Base-by-base conservation (phyloP, 2,797 vertebrate genomes). In the Craterocephalus amniculus region DNA sequence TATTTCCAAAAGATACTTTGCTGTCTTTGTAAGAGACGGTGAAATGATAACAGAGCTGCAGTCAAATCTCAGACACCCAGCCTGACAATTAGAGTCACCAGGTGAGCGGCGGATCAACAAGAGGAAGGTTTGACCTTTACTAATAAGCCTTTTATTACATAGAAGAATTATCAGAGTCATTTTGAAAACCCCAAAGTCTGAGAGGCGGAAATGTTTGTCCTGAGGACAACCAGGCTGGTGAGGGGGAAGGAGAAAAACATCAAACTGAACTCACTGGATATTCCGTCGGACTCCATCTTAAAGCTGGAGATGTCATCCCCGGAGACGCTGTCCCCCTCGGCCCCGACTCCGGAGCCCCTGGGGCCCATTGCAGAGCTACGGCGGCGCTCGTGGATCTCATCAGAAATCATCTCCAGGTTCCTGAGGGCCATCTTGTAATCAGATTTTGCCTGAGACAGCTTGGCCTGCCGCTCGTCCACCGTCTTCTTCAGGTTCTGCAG, bases 381-480 rank as follows among this genome's bases (percentile, higher is more conserved):
- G 27, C 97, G 93, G 6, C 95, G 94, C 91, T 97, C 96, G 0
- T 99, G 97, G 84, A 99, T 99, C 94, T 99, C 96, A 3, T 99
- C 97, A 0, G 97, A 99, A 88, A 99, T 99, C 93, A 92, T 95
- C 94, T 99, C 97, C 87, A 99, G 93, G 78, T 96, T 99, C 92
- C 95, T 95, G 85, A 99, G 91, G 3, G 97, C 97, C 0, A 93
- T 93, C 90, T 96, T 98, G 68, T 99, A 99, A 61, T 98, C 95
- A 0, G 94, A 96, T 72, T 99, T 99, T 2, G 97, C 96, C 83
- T 95, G 89, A 2, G 94, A 92, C 79, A 99, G 94, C 55, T 95
- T 96, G 79, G 94, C 92, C 90, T 99, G 97, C 27, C 96, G 94
- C 68, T 99, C 96, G 54, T 99, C 97, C 86, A 99, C 97, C 0